These are phyloP conservation scores for Condylostylus longicornis DNA, from an alignment of 1,140 invertebrate species.

Conservation along the genomic window DNA sequence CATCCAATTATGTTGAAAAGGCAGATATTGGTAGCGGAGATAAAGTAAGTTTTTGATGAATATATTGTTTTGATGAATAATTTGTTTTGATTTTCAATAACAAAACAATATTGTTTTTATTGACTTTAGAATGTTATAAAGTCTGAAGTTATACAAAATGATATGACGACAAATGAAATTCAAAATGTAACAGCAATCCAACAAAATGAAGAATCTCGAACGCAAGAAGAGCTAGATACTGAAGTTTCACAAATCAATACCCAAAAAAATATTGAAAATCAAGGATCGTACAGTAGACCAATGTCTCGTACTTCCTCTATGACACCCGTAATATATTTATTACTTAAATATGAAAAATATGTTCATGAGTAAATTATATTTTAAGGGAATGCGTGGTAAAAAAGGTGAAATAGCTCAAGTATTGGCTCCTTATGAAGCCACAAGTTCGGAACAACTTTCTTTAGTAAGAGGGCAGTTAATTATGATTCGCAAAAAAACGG, in stretches of 20 bases:
- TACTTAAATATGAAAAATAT: too few relatives aligned
- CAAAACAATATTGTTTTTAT: too few relatives aligned
- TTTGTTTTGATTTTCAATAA: too few relatives aligned
- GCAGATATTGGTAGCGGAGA: slow-evolving; percentile 25
- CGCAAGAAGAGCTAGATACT: slow-evolving; percentile 29
- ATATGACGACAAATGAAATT: slow-evolving; percentile 15
- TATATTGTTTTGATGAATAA: too few relatives aligned
- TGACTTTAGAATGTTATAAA: slow-evolving; percentile 12
- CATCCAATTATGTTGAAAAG: slow-evolving; percentile 75
- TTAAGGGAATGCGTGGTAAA: slow-evolving; percentile 40
- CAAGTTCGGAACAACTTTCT: slow-evolving; percentile 77
- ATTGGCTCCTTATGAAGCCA: slow-evolving; percentile 74
- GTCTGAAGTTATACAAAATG: slow-evolving; percentile 18
- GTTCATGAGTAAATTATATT: too few relatives aligned
- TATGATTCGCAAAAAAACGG: slow-evolving; percentile 88
- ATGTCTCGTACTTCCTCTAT: slow-evolving; percentile 33
- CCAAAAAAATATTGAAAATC: slow-evolving; percentile 22
- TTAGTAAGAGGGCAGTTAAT: slow-evolving; percentile 87
- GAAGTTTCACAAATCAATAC: slow-evolving; percentile 33
- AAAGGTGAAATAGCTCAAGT: slow-evolving; percentile 81
- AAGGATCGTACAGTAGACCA: slow-evolving; percentile 30
- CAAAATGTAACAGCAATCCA: slow-evolving; percentile 7
- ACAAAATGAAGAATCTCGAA: slow-evolving; percentile 20
- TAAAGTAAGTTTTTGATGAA: slow-evolving; percentile 15
- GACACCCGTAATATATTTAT: slow-evolving; percentile 25